Base-by-base conservation (phyloP, 2,888 invertebrate species). In the Lepas anatifera region DNA sequence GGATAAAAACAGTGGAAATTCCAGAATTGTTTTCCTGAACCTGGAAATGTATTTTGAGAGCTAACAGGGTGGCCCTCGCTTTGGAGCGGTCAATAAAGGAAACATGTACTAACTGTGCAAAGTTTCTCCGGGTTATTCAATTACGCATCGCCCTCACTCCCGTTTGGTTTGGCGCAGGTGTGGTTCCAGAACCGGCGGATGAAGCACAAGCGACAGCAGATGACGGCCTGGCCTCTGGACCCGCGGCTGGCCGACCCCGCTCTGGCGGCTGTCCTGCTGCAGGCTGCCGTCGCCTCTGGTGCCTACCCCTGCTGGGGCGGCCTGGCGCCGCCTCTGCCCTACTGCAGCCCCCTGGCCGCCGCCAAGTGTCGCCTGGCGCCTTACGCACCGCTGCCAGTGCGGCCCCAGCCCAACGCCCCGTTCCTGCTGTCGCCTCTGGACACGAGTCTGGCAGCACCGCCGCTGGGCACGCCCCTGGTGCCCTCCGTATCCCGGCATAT, bases 201-300 rank as follows among this genome's bases (percentile, higher is more conserved):
- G 66, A 66, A 66, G 41, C 66, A 66, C 66, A 66, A 66, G 41
- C 66, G 66, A 3, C 29, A 63, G 58, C 68, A 39, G 35, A 67
- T 41, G 67, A 27, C 46, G 18, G 16, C 22, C 46, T 63, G 67
- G 69, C 71, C 71, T 71, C 73, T 52, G 70, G 73, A 72, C 72
- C 73, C 68, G 71, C 72, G 71, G 72, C 72, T 70, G 71, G 70
- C 10, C 69, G 73, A 29, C 72, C 73, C 72, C 71, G 71, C 68
- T 71, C 72, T 68, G 73, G 72, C 67, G 50, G 73, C 22, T 71
- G 11, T 66, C 3, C 25, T 66, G 11, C 39, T 66, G 39, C 66
- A 66, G 66, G 66, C 66, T 25, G 66, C 66, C 39, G 66, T 66
- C 35, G 58, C 58, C 58, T 72, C 68, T 63, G 72, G 29, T 39